Evolutionary conservation across 2,113 vertebrate species (phyloP).

Genomic region (Aramus guarauna): DNA sequence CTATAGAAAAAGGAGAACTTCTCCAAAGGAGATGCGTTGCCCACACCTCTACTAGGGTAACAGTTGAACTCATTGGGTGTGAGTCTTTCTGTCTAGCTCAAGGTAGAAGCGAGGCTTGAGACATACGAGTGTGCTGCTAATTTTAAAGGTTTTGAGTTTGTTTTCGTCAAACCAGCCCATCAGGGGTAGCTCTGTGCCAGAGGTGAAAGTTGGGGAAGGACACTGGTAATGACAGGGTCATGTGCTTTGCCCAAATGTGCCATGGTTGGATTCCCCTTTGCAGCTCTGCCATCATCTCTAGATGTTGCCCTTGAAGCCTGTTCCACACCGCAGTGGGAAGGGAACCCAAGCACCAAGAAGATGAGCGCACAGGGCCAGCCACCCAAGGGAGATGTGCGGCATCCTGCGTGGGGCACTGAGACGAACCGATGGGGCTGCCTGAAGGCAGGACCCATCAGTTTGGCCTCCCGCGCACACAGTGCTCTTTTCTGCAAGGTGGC

Average conservation of each 20-base stretch:
- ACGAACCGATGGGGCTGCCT: background rate
- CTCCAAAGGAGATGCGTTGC: background rate
- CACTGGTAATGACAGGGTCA: background rate
- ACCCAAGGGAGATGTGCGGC: background rate
- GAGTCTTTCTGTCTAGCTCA: background rate
- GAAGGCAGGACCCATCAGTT: background rate
- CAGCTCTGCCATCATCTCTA: background rate
- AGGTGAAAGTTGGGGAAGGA: background rate
- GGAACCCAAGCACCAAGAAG: background rate
- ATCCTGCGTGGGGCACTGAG: background rate
- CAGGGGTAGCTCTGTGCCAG: background rate
- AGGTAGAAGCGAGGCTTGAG: fast-evolving
- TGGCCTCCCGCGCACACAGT: background rate
- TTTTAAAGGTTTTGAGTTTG: background rate
- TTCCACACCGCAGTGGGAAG: fast-evolving
- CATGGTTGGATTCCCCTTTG: background rate
- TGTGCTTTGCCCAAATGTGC: fast-evolving
- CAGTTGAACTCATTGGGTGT: fast-evolving
- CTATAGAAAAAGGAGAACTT: background rate
- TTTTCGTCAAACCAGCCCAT: background rate
- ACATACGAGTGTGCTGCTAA: background rate
- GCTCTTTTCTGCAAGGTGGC: background rate
- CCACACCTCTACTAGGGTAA: background rate
- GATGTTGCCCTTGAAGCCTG: background rate
- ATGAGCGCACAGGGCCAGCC: fast-evolving